Evolutionary conservation across 1,140 invertebrate species (phyloP), one percentile per base, ranked within the genome.

Genomic region (Sitodiplosis mosellana): DNA sequence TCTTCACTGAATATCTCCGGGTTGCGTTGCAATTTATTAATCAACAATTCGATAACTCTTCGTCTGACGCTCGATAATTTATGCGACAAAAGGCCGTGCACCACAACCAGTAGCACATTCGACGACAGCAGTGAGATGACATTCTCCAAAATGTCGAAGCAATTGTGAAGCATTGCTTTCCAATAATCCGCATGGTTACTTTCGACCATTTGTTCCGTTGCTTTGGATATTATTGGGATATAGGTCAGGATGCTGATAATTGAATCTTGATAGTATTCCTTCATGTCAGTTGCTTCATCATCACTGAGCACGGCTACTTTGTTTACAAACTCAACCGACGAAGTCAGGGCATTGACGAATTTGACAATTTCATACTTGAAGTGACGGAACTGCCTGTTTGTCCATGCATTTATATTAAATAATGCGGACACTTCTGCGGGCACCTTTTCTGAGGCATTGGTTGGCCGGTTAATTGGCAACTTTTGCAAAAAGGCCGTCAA

Each of bases 1-100:
- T 68, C 58, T 15, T 70, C 59, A 14, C 65, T 57, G 42, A 77
- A 74, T 52, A 77, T 78, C 47, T 76, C 71, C n/a, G 69, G 62
- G 33, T 74, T 73, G 40, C 78, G 72, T 41, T 81, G 75, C 3
- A 94, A 64, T 62, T 88, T 83, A 15, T 70, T 70, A 54, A 87
- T 89, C 0, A 94, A 61, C 19, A 95, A 59, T 55, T 93, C 88
- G 63, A 93, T 72, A 1, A 83, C 76, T 61, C 88, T 86, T 45
- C 79, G 73, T 54, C 81, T 73, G 1, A 94, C 79, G 2, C 73
- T 72, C 1, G 75, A 54, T 12, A 83, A 55, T 17, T 77, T 70
- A 54, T 89, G 78, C 14, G 71, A 64, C 52, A 91, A 59, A 34
- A 92, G 66, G 1, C 76, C 73, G 47, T 74, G 70, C 2, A 90